phyloP scores from a whole-genome alignment of 2,888 invertebrate genomes.

The Chelonus formosanus region DNA sequence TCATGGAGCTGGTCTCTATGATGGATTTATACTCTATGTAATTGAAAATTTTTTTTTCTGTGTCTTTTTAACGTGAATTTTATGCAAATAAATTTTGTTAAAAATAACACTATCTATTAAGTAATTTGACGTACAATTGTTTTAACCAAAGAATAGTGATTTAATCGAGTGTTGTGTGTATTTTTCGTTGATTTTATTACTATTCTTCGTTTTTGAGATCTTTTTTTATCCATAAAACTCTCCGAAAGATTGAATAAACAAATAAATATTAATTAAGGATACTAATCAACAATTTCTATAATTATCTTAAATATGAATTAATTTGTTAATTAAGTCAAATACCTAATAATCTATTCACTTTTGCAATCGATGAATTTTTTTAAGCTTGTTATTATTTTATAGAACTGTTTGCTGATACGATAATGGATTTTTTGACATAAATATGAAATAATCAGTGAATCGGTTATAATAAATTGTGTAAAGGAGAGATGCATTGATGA shows the following conservation, averaged over 20 bases:
- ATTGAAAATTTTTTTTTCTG: conserved; percentile 23
- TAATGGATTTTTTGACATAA: no score
- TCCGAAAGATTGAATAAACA: background rate
- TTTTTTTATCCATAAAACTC: conserved; percentile 4
- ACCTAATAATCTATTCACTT: no score
- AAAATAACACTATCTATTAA: conserved; percentile 24
- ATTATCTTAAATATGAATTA: no score
- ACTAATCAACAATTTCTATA: no score
- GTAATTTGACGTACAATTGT: conserved; percentile 49
- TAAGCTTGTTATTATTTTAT: no score
- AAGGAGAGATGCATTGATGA: no score
- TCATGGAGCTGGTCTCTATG: conserved; percentile 40
- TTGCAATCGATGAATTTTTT: no score
- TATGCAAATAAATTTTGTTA: conserved; percentile 17
- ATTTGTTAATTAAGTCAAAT: no score
- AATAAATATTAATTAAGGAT: no score
- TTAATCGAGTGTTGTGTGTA: conserved; percentile 6
- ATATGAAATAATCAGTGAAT: no score
- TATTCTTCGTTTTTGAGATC: conserved; percentile 6
- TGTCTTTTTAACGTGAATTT: conserved; percentile 8
- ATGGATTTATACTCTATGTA: conserved; percentile 21
- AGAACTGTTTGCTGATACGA: no score
- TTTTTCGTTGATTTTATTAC: conserved; percentile 18
- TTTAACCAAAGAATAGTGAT: conserved; percentile 60
- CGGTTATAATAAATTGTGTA: no score